Evolutionary conservation across 2,113 vertebrate species (phyloP).

Genomic region (Gracilinanus agilis): DNA sequence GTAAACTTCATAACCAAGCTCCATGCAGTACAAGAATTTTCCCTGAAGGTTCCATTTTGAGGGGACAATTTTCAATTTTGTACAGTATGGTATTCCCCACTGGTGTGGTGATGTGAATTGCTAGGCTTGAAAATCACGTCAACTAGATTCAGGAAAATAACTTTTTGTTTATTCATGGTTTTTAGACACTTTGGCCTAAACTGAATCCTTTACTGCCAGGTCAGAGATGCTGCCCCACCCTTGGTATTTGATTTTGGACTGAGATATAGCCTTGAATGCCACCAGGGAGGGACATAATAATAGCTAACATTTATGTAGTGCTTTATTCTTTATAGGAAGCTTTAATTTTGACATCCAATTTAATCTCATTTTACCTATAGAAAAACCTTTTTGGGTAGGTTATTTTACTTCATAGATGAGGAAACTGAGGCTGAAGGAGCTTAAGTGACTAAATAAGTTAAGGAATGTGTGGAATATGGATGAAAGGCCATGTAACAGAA

Average conservation of each 20-base stretch:
- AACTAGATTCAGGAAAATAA: not conserved
- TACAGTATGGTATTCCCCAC: not conserved
- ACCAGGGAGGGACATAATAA: not conserved
- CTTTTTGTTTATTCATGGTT: not conserved
- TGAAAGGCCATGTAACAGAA: not conserved
- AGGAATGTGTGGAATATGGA: not conserved
- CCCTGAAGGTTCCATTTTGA: not conserved
- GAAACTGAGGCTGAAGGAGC: not conserved
- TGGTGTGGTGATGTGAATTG: not conserved
- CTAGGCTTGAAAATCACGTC: not conserved
- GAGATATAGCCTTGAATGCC: not conserved
- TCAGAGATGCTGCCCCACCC: not conserved
- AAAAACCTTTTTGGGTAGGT: not conserved
- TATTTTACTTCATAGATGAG: not conserved
- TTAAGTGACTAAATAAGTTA: not conserved
- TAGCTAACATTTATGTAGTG: not conserved
- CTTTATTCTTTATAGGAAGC: not conserved
- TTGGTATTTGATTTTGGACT: not conserved
- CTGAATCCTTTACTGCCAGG: not conserved
- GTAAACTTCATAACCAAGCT: not conserved
- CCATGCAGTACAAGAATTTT: not conserved
- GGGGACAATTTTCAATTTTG: not conserved
- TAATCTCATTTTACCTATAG: not conserved
- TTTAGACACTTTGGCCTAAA: not conserved
- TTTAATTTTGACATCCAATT: not conserved